A percentile compares a stretch with the other conserved stretches of the same genome.
These are phyloP conservation scores for Scaptomyza hsui DNA, from an alignment of 1,140 invertebrate genomes.

Conservation along the genomic window DNA sequence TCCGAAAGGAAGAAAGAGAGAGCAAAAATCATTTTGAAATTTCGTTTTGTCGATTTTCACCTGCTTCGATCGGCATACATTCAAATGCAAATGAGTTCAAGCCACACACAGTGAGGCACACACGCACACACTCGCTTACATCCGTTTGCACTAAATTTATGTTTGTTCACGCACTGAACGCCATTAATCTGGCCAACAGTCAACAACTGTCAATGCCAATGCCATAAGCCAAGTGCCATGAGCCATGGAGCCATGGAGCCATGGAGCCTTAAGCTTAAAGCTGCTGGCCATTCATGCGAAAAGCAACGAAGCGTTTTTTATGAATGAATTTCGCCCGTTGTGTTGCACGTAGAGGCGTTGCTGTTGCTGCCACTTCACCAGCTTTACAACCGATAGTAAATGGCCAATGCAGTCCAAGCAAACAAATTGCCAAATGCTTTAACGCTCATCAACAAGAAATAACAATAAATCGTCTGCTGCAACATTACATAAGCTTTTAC, in stretches of 20 bases:
- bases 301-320: slow-evolving; percentile 59
- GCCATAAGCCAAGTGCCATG: slow-evolving; percentile 38
- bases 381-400: slow-evolving; percentile 19
- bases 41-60: slow-evolving; percentile 72
- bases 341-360: slow-evolving; percentile 45
- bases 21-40: slow-evolving; percentile 50
- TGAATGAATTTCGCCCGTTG: slow-evolving; percentile 74
- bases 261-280: slow-evolving; percentile 50
- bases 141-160: slow-evolving; percentile 71
- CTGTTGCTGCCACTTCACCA: slow-evolving; percentile 27
- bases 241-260: slow-evolving; percentile 45
- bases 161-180: slow-evolving; percentile 61
- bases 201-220: slow-evolving; percentile 40
- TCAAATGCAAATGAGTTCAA: slow-evolving; percentile 66
- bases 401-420: slow-evolving; percentile 52
- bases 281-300: slow-evolving; percentile 73
- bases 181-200: slow-evolving; percentile 45
- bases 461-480: slow-evolving; percentile 56
- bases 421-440: slow-evolving; percentile 69
- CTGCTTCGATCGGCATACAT: slow-evolving; percentile 48
- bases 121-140: slow-evolving; percentile 30
- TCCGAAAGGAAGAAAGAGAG: slow-evolving; percentile 47
- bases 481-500: slow-evolving; percentile 61
- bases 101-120: slow-evolving; percentile 34
- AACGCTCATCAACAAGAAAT: slow-evolving; percentile 38